A percentile compares a stretch with the other conserved stretches of the same genome.
Evolutionary conservation across 2,113 vertebrate genomes (phyloP).

Genomic region (Plectropomus leopardus): DNA sequence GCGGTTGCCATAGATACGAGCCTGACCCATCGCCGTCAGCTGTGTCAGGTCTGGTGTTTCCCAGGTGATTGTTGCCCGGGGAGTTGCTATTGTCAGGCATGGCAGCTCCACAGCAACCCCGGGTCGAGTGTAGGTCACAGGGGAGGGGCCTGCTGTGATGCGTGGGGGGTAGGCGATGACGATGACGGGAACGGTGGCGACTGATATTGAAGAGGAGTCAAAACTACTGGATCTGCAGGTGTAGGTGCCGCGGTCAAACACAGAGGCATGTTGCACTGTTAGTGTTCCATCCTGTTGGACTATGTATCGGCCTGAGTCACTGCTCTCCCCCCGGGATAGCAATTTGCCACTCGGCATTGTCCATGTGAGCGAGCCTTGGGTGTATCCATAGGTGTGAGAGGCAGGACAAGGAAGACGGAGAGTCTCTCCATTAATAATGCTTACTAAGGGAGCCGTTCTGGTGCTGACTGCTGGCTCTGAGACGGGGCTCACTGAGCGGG

Average conservation of each 20-base stretch:
- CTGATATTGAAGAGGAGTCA: slow-evolving; percentile 75
- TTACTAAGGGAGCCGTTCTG: slow-evolving; percentile 87
- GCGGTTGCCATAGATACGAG: slow-evolving; percentile 90
- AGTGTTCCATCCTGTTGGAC: slow-evolving; percentile 90
- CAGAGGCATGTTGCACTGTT: slow-evolving; percentile 86
- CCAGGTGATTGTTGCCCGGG: slow-evolving; percentile 91
- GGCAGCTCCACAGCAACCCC: slow-evolving; percentile 89
- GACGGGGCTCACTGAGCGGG: not conserved
- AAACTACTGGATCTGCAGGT: slow-evolving; percentile 83
- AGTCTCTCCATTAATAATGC: slow-evolving; percentile 91
- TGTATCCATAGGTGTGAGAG: slow-evolving; percentile 60
- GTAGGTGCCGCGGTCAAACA: slow-evolving; percentile 93
- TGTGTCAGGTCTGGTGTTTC: slow-evolving; percentile 91
- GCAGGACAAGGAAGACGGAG: slow-evolving; percentile 86
- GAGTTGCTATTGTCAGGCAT: slow-evolving; percentile 91
- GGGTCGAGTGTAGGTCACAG: slow-evolving; percentile 88
- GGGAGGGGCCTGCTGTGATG: slow-evolving; percentile 90
- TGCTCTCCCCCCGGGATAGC: slow-evolving; percentile 83
- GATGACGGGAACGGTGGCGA: slow-evolving; percentile 90
- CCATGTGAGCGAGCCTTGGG: slow-evolving; percentile 84
- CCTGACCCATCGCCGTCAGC: slow-evolving; percentile 85
- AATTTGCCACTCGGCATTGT: slow-evolving; percentile 87
- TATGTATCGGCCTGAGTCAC: slow-evolving; percentile 78
- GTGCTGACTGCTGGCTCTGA: slow-evolving; percentile 77
- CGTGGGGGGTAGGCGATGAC: slow-evolving; percentile 94